Conservation (phyloP, 2,888 invertebrate species). For the Papilio protenor region DNA sequence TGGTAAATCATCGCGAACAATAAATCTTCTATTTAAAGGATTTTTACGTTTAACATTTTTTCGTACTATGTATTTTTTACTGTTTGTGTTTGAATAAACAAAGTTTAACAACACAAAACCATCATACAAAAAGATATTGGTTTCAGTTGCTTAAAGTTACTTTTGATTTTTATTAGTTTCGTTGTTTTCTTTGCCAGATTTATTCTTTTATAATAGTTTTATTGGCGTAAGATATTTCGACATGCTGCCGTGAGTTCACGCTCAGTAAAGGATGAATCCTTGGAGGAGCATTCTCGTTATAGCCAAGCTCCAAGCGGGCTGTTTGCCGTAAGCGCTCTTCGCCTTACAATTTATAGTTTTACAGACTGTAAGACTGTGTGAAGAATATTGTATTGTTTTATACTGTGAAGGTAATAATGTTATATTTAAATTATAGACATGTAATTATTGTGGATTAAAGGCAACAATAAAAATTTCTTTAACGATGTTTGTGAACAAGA, state of each 20-base stretch:
- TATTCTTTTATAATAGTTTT: too few species aligned
- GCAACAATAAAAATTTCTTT: neutral
- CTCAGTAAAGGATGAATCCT: conserved; percentile 24
- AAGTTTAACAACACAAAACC: too few species aligned
- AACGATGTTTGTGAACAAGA: neutral
- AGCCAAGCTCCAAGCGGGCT: neutral
- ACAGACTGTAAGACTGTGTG: neutral
- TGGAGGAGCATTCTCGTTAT: conserved; percentile 35
- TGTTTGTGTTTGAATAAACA: too few species aligned
- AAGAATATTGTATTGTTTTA: conserved; percentile 2
- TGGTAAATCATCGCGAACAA: neutral
- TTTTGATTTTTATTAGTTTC: too few species aligned
- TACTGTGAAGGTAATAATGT: neutral
- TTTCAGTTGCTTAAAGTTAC: too few species aligned
- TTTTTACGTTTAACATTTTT: neutral
- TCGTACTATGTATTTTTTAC: too few species aligned
- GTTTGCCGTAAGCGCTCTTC: conserved; percentile 26
- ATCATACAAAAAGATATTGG: too few species aligned
- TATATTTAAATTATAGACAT: too few species aligned
- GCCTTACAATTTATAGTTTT: conserved; percentile 21
- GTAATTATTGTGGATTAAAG: neutral
- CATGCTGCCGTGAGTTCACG: conserved; percentile 13
- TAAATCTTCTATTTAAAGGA: neutral
- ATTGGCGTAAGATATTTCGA: too few species aligned
- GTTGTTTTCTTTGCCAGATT: too few species aligned